phyloP scores from a whole-genome alignment of 2,888 invertebrate species.

The Anaspis maculata region DNA sequence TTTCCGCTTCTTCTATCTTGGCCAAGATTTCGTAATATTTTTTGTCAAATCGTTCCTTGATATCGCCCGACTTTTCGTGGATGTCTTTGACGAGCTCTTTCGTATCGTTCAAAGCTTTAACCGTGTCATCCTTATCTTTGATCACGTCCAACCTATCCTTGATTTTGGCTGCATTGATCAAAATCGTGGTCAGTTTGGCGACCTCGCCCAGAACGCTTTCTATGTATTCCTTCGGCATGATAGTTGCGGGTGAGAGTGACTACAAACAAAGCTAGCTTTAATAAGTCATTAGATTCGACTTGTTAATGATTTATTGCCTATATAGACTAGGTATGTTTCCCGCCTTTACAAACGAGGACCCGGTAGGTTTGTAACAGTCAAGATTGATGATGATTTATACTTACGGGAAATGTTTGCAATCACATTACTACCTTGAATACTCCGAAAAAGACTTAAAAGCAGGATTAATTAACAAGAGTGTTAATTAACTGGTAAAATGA shows the following conservation, averaged over 20 bases:
- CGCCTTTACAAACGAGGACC: too few relatives aligned
- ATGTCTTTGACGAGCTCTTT: constrained; percentile 18
- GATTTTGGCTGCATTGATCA: constrained; percentile 8
- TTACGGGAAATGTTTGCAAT: too few relatives aligned
- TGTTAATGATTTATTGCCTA: too few relatives aligned
- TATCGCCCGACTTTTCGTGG: constrained; percentile 9
- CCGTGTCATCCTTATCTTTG: background rate
- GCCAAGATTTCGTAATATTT: constrained; percentile 7
- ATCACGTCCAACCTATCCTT: constrained; percentile 5
- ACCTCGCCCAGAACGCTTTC: constrained; percentile 5
- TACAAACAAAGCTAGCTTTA: too few relatives aligned
- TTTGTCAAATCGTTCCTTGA: constrained; percentile 18
- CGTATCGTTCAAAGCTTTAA: constrained; percentile 15
- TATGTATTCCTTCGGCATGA: constrained; percentile 7
- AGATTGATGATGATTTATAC: too few relatives aligned
- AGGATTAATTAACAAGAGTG: too few relatives aligned
- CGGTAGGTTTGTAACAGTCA: too few relatives aligned
- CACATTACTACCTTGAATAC: too few relatives aligned
- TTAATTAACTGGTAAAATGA: too few relatives aligned
- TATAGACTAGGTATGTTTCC: too few relatives aligned
- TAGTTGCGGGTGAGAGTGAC: background rate
- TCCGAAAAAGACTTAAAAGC: too few relatives aligned
- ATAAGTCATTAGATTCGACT: too few relatives aligned
- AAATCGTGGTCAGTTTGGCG: constrained; percentile 5
- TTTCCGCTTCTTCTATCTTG: constrained; percentile 1